Conservation (phyloP, 37 sponge, comb jelly and placozoan genomes). For the Beroe forskalii region DNA sequence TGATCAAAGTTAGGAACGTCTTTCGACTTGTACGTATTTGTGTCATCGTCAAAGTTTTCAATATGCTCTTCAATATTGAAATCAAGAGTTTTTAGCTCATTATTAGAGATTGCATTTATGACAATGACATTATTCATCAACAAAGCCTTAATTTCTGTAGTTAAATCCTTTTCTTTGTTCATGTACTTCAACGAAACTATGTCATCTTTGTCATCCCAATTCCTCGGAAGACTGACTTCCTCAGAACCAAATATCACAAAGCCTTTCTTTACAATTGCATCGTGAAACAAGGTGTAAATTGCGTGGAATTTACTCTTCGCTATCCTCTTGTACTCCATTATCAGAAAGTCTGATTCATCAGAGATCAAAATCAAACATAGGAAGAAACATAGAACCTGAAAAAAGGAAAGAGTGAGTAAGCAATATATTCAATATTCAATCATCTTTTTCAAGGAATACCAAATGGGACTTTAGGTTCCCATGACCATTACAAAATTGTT, state of each 20-base stretch:
- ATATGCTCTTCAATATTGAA: neutral
- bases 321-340: conserved; percentile 14
- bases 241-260: neutral
- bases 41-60: neutral
- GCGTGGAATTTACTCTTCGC: conserved; percentile 32
- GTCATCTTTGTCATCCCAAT: conserved; percentile 10
- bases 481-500: no score
- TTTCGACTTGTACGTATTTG: neutral
- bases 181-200: conserved; percentile 16
- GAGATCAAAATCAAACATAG: no score
- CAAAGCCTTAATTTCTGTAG: neutral
- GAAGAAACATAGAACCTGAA: no score
- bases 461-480: no score
- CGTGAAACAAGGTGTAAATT: conserved; percentile 29
- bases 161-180: neutral
- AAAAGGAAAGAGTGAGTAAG: no score
- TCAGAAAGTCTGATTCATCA: no score
- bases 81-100: conserved; percentile 29
- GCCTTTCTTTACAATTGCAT: conserved; percentile 53
- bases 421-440: no score
- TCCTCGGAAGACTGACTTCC: conserved; percentile 1
- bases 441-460: no score
- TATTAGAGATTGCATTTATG: neutral
- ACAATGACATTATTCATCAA: conserved; percentile 19
- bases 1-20: neutral